Conservation (phyloP, 2,113 vertebrate genomes). For the Ageneiosus marmoratus region DNA sequence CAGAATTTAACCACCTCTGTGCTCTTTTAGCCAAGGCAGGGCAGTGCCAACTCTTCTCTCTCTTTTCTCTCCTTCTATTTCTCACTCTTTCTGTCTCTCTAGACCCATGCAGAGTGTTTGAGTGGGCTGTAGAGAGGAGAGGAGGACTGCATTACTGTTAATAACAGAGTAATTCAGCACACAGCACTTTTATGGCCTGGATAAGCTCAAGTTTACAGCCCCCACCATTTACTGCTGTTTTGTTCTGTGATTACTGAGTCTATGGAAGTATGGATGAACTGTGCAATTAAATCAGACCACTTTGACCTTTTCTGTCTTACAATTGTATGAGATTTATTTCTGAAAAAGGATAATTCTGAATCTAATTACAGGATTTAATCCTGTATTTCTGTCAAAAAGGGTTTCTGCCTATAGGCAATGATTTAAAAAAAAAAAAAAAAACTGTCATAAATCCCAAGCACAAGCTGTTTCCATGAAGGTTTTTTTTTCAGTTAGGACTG, state of each 20-base stretch:
- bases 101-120: conserved; percentile 72
- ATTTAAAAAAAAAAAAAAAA: too few relatives aligned
- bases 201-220: conserved; percentile 60
- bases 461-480: conserved; percentile 48
- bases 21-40: conserved; percentile 57
- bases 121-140: conserved; percentile 58
- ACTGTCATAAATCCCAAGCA: background rate
- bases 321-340: conserved; percentile 7
- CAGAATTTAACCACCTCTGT: conserved; percentile 68
- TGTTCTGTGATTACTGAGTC: conserved; percentile 62
- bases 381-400: background rate
- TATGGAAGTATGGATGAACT: conserved; percentile 59
- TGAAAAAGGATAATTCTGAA: background rate
- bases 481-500: conserved; percentile 52
- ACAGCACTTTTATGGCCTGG: conserved; percentile 69
- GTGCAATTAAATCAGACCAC: conserved; percentile 47
- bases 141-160: conserved; percentile 60
- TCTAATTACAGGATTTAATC: too few relatives aligned
- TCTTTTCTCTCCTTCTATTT: background rate
- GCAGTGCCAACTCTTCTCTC: conserved; percentile 63
- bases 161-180: conserved; percentile 69
- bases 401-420: background rate
- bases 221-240: conserved; percentile 57
- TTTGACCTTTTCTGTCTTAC: conserved; percentile 60
- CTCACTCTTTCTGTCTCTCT: conserved; percentile 52